Conservation (phyloP, 2,888 invertebrate genomes). For the Pristionchus arcanus region DNA sequence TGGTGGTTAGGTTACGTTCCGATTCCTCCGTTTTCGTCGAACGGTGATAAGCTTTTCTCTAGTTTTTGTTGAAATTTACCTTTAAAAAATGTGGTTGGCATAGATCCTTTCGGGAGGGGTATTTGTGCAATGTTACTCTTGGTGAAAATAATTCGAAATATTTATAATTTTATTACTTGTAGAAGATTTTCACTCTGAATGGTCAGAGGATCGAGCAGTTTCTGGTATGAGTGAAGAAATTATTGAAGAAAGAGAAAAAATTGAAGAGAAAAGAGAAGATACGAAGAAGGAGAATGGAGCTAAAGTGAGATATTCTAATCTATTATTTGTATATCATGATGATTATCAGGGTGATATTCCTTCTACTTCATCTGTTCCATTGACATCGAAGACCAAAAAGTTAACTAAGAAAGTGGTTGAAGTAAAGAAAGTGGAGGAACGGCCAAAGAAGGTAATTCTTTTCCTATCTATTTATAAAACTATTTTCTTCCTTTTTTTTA, state of each 20-base stretch:
- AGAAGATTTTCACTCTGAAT: slow-evolving; percentile 21
- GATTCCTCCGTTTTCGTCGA: too few relatives aligned
- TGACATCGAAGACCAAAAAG: slow-evolving; percentile 9
- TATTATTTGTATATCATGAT: background rate
- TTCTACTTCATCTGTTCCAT: background rate
- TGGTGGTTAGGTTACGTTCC: too few relatives aligned
- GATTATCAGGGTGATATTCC: background rate
- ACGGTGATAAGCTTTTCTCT: too few relatives aligned
- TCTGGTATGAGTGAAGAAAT: slow-evolving; percentile 14
- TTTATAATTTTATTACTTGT: background rate
- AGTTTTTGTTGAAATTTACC: too few relatives aligned
- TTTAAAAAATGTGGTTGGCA: too few relatives aligned
- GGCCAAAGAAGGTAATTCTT: slow-evolving; percentile 46
- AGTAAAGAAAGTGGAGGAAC: slow-evolving; percentile 45
- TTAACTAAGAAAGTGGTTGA: background rate
- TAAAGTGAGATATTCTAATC: background rate
- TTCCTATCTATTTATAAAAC: too few relatives aligned
- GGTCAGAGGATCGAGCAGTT: slow-evolving; percentile 30
- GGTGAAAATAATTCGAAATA: background rate
- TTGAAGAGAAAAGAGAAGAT: background rate
- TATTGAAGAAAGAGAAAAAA: background rate
- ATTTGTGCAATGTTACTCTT: background rate
- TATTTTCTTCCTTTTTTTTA: background rate
- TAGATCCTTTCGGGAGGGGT: too few relatives aligned
- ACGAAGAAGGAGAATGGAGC: background rate